phyloP scores from a whole-genome alignment of 2,113 vertebrate species.

The cat (Felis catus) region DNA sequence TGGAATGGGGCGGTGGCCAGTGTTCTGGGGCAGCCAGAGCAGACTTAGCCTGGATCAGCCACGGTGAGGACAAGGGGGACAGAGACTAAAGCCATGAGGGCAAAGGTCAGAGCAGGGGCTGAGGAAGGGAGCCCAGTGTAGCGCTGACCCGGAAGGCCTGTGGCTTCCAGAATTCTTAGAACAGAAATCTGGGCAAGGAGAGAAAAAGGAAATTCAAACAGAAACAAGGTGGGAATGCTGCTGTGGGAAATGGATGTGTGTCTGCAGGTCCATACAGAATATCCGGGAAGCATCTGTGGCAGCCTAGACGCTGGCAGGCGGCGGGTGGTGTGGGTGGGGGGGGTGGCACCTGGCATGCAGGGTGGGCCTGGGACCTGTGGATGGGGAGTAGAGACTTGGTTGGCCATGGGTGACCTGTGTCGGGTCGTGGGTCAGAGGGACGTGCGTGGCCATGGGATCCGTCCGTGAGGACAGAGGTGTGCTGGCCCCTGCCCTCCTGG shows the following conservation, averaged over 20 bases:
- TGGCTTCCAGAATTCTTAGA: background rate
- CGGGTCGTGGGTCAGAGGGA: too few relatives aligned
- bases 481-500: rapidly evolving
- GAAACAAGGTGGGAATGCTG: background rate
- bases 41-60: background rate
- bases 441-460: rapidly evolving
- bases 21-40: background rate
- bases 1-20: background rate
- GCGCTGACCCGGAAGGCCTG: background rate
- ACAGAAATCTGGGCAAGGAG: background rate
- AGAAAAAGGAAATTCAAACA: background rate
- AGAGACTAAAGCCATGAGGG: background rate
- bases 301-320: background rate
- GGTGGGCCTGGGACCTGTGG: background rate
- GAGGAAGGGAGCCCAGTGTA: background rate
- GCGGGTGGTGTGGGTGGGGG: rapidly evolving
- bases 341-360: rapidly evolving
- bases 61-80: too few relatives aligned
- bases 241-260: background rate
- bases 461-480: background rate
- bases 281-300: background rate
- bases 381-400: background rate
- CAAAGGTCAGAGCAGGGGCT: too few relatives aligned
- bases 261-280: rapidly evolving
- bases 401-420: background rate